These are phyloP conservation scores for Spilogale gracilis DNA, from an alignment of 2,113 vertebrate genomes.

Conservation along the genomic window DNA sequence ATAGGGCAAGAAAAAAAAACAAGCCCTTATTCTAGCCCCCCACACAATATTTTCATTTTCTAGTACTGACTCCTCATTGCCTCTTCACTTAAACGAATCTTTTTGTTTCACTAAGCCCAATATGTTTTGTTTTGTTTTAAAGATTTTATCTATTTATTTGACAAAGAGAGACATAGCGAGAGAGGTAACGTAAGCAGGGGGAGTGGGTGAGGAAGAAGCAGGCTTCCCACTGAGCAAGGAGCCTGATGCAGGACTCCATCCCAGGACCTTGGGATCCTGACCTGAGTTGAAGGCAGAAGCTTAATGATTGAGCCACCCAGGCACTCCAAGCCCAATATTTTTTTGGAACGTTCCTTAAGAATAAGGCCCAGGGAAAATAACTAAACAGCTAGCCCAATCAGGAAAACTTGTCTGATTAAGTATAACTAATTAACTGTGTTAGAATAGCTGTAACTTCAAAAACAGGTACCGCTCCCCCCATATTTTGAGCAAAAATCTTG, in stretches of 20 bases:
- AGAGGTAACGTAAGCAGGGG: no score
- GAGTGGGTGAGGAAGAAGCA: no score
- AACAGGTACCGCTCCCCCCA: neutral
- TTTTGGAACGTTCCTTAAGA: constrained; percentile 28
- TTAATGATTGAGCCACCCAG: no score
- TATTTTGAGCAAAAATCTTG: constrained; percentile 8
- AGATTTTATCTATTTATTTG: no score
- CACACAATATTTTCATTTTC: constrained; percentile 2
- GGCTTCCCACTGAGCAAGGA: no score
- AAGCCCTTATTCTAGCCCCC: neutral
- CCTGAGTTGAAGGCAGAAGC: no score
- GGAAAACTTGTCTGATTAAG: neutral
- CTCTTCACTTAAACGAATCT: neutral
- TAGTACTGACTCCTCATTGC: neutral
- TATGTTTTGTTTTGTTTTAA: neutral
- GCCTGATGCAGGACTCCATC: no score
- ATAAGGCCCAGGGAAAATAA: neutral
- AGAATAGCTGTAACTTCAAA: neutral
- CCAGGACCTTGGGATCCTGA: no score
- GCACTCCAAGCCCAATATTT: neutral
- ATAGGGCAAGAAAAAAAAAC: neutral
- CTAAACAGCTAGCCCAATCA: neutral
- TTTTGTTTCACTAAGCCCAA: neutral
- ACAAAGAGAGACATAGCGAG: no score
- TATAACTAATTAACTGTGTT: neutral